Percentiles rank a stretch among this genome's conserved stretches.
These are phyloP conservation scores for Panulirus ornatus DNA, from an alignment of 1,140 invertebrate species.

Conservation along the genomic window DNA sequence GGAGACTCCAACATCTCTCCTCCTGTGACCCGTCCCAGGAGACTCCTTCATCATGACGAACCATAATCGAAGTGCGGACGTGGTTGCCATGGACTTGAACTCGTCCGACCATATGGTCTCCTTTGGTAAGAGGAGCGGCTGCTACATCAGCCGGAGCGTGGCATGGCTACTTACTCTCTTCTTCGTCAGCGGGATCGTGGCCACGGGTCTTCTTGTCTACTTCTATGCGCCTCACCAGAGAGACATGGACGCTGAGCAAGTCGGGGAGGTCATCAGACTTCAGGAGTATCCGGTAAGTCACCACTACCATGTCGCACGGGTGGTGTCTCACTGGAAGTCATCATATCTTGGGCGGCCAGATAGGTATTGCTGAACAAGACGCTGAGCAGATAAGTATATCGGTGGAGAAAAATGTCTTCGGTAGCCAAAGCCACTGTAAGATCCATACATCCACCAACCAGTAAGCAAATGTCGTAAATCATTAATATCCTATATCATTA, in stretches of 20 bases:
- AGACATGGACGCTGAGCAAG: background rate
- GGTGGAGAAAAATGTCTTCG: too few species aligned
- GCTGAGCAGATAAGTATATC: too few species aligned
- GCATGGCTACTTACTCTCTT: conserved; percentile 28
- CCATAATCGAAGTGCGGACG: conserved; percentile 38
- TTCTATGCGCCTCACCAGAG: conserved; percentile 43
- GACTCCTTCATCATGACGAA: conserved; percentile 30
- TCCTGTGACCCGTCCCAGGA: too few species aligned
- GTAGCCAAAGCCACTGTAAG: too few species aligned
- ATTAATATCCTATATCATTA: too few species aligned
- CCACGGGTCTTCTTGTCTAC: conserved; percentile 58
- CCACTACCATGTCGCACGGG: background rate
- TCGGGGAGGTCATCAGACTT: background rate
- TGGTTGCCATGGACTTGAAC: conserved; percentile 56
- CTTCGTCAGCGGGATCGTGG: conserved; percentile 50
- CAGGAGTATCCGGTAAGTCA: conserved; percentile 12
- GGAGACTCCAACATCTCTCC: too few species aligned
- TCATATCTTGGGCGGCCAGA: too few species aligned
- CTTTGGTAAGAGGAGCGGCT: conserved; percentile 52
- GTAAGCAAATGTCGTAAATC: too few species aligned
- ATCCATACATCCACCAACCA: too few species aligned
- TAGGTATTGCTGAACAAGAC: background rate
- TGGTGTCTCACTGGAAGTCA: background rate
- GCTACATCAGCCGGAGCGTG: conserved; percentile 39
- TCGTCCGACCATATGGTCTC: conserved; percentile 49